These are phyloP conservation scores for Paralvinella palmiformis DNA, from an alignment of 1,140 invertebrate genomes.

Conservation along the genomic window DNA sequence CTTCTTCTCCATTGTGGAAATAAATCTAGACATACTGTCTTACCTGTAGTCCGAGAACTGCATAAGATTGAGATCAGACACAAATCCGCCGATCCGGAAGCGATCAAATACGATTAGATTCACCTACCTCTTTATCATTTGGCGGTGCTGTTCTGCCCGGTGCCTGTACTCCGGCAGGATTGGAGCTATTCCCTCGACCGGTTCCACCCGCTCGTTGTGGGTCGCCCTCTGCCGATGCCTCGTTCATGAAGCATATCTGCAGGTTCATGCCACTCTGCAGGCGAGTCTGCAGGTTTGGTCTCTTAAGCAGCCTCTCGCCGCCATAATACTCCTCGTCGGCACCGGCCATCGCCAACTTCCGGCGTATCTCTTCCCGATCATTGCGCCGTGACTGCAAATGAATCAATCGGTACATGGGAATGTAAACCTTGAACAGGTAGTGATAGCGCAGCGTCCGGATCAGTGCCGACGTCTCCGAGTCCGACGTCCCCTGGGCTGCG, in stretches of 20 bases:
- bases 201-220: neutral
- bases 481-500: no score
- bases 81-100: no score
- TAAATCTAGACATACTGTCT: no score
- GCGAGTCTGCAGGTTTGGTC: slow-evolving; percentile 79
- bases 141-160: no score
- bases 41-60: no score
- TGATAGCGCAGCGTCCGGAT: slow-evolving; percentile 8
- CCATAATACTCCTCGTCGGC: slow-evolving; percentile 70
- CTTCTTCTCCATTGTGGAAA: no score
- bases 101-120: no score
- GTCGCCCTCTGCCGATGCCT: slow-evolving; percentile 57
- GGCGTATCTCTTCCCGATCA: slow-evolving; percentile 85
- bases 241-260: slow-evolving; percentile 93
- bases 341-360: slow-evolving; percentile 77
- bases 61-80: no score
- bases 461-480: neutral
- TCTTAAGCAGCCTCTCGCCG: slow-evolving; percentile 61
- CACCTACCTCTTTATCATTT: no score
- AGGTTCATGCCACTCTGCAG: slow-evolving; percentile 67
- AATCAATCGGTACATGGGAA: neutral
- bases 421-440: slow-evolving; percentile 10
- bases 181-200: no score
- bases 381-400: slow-evolving; percentile 52
- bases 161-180: no score